These are phyloP conservation scores for Hypothenemus hampei DNA, from an alignment of 1,140 invertebrate genomes.

Conservation along the genomic window DNA sequence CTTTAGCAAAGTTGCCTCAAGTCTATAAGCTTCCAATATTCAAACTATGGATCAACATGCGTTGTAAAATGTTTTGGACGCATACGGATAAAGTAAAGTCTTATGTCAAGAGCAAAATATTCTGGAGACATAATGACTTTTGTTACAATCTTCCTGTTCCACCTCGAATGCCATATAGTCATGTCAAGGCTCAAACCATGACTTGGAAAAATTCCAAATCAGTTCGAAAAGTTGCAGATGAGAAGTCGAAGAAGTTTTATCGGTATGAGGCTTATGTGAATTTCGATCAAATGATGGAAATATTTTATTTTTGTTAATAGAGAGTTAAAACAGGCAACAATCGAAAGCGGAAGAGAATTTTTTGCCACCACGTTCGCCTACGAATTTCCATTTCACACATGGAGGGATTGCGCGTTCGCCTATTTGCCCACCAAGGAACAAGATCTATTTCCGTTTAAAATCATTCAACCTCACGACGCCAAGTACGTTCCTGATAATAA, in stretches of 20 bases:
- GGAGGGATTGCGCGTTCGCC: slow-evolving; percentile 39
- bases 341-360: slow-evolving; percentile 36
- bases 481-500: slow-evolving; percentile 6
- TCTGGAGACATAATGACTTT: slow-evolving; percentile 15
- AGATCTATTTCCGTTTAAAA: slow-evolving; percentile 19
- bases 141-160: slow-evolving; percentile 17
- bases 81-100: slow-evolving; percentile 31
- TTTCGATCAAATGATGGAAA: not conserved
- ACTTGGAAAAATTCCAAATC: slow-evolving; percentile 23
- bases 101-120: slow-evolving; percentile 3
- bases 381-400: slow-evolving; percentile 36
- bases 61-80: slow-evolving; percentile 33
- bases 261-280: slow-evolving; percentile 5
- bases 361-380: slow-evolving; percentile 37
- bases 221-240: slow-evolving; percentile 9
- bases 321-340: slow-evolving; percentile 27
- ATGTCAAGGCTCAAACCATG: slow-evolving; percentile 6
- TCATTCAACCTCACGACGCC: slow-evolving; percentile 11
- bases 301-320: slow-evolving; percentile 10
- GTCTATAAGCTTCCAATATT: slow-evolving; percentile 39
- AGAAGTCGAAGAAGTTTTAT: slow-evolving; percentile 9
- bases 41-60: slow-evolving; percentile 37
- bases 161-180: slow-evolving; percentile 14
- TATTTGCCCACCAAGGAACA: slow-evolving; percentile 39
- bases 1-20: slow-evolving; percentile 40